Evolutionary conservation across 2,888 invertebrate species (phyloP), one percentile per base, ranked within the genome.

Genomic region (Omphaloscelis lunosa): DNA sequence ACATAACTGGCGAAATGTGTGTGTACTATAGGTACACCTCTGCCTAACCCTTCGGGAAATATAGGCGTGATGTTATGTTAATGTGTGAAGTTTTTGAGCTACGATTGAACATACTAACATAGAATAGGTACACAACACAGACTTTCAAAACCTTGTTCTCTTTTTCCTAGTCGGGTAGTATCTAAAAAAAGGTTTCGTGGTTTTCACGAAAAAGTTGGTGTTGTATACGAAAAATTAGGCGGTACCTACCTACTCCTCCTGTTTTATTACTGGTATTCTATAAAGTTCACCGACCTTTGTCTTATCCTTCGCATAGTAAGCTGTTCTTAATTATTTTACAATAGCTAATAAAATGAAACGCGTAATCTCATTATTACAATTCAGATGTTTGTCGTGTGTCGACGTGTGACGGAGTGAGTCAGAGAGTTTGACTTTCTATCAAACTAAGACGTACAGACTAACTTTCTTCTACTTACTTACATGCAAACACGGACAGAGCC

Each of bases 201-300:
- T 27, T 62, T 11, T 20, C 20, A 41, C 20, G 20, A 8, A 20
- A 45, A 8, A 41, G n/a, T 63, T n/a, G 39, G 9, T 12, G 12
- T 65, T 20, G 45, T 27, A 9, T 20, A 27, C 2, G 29, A 45
- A 48, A 29, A 23, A 41, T 29, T 12, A 11, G 8, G 17, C 23
- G 41, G 23, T 53, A 23, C 29, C 8, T 48, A 12, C 9, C 15
- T 12, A 20, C 20, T 29, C 15, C 29, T 20, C 15, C 29, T 20
- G 4, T n/a, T 59, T 34, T 51, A 41, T 51, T 34, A 29, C 0
- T 56, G 39, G 4, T 12, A 58, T 48, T 6, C 39, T 11, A 39
- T 76, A 66, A 61, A 82, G 83, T 79, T 82, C 61, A 82, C 29
- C 45, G 77, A 82, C 66, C 66, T 76, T n/a, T 77, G 39, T 34